These are phyloP conservation scores for Diloba caeruleocephala DNA, from an alignment of 2,888 invertebrate species.

Conservation along the genomic window DNA sequence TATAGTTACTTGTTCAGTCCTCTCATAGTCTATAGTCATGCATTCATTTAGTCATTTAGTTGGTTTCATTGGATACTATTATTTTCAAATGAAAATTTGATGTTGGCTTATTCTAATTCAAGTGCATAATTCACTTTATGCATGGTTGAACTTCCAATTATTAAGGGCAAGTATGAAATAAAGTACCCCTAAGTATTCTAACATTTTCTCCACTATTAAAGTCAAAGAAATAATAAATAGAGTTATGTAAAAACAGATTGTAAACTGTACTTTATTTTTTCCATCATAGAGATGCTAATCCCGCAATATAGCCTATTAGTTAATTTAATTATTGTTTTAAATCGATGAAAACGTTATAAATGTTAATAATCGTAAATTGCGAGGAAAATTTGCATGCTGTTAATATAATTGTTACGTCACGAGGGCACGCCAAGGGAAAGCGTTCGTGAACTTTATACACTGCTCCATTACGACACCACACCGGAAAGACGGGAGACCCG, in stretches of 20 bases:
- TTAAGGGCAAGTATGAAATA: constrained; percentile 2
- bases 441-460: constrained; percentile 37
- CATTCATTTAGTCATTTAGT: constrained; percentile 20
- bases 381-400: constrained; percentile 54
- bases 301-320: neutral
- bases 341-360: constrained; percentile 3
- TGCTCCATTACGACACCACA: constrained; percentile 41
- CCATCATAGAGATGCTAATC: too few species aligned
- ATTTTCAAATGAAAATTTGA: too few species aligned
- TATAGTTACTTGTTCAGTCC: constrained; percentile 10
- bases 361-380: constrained; percentile 21
- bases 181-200: too few species aligned
- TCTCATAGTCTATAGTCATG: constrained; percentile 44
- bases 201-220: too few species aligned
- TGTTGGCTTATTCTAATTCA: neutral
- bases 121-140: neutral
- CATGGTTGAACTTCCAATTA: constrained; percentile 29
- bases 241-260: too few species aligned
- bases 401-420: constrained; percentile 42
- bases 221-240: too few species aligned
- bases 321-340: neutral
- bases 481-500: constrained; percentile 45
- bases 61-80: constrained; percentile 2
- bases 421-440: constrained; percentile 50
- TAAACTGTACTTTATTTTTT: too few species aligned